Evolutionary conservation across 2,797 vertebrate species (phyloP).

Genomic region (Xiphorhynchus erythropygius): DNA sequence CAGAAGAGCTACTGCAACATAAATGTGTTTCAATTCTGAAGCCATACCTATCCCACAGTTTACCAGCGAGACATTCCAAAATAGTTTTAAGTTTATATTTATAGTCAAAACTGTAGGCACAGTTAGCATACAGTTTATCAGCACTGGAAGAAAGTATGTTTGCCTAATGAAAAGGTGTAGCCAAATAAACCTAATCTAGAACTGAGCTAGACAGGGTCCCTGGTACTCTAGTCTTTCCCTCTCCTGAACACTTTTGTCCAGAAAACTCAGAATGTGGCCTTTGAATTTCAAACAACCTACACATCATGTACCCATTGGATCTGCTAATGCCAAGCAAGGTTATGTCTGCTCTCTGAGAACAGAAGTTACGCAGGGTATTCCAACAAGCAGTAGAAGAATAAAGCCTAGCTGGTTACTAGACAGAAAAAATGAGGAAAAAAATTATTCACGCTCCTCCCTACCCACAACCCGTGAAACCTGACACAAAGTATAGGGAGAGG

Average conservation of each 20-base stretch:
- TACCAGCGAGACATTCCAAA: background rate
- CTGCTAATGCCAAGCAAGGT: background rate
- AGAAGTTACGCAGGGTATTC: background rate
- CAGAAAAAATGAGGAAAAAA: background rate
- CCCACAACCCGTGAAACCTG: background rate
- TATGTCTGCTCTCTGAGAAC: background rate
- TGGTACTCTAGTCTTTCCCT: background rate
- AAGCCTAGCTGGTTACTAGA: background rate
- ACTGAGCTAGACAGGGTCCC: background rate
- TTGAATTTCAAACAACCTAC: background rate
- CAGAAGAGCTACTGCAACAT: background rate
- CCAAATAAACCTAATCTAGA: background rate
- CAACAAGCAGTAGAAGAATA: background rate
- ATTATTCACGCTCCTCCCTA: background rate
- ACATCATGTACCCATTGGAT: accelerated
- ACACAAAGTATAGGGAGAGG: background rate
- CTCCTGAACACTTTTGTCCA: background rate
- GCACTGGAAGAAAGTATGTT: background rate
- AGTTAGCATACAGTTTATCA: background rate
- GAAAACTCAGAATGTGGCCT: background rate
- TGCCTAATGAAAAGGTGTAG: background rate
- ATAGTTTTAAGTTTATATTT: background rate
- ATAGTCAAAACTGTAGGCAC: background rate
- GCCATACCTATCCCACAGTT: background rate
- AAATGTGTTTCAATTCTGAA: background rate